Base-by-base conservation (phyloP, 2,888 invertebrate genomes). In the Ichneumoninae sp. region DNA sequence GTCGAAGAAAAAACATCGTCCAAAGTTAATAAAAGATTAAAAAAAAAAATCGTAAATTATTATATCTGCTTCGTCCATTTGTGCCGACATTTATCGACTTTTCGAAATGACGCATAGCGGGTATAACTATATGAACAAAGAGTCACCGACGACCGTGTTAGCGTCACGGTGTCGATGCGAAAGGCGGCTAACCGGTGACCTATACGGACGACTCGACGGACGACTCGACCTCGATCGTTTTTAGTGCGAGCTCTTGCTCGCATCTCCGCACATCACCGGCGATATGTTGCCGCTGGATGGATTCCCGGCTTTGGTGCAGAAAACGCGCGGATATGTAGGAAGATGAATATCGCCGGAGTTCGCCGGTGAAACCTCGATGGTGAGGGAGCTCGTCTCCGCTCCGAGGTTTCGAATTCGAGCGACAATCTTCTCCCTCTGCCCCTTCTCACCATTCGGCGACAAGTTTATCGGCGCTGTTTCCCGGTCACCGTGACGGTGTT, bases 211-310 rank as follows among this genome's bases (percentile, higher is more conserved):
- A 85, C 44, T 44, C 81, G 88, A 89, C 87, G 86, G 88, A 88
- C 87, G 83, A 85, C 86, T 90, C 91, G 93, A 92, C 93, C 93
- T 92, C 92, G 88, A 93, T 93, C 90, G 92, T 93, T 93, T 93
- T 92, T 92, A 92, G 91, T 89, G 90, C 91, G 82, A 87, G 83
- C 81, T 78, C 85, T 87, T 78, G 70, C 68, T 81, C 71, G 76
- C 36, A 65, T 19, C 60, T 54, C 66, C 78, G 69, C 76, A 80
- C 75, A 78, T 68, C 44, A 73, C 60, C 76, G 54, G 74, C 74
- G 44, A 52, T 66, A 71, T 75, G 68, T 70, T 81, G 77, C 68
- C 50, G 47, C 57, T 63, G 47, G n/a, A 66, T 63, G 47, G 36
- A 66, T 68, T 68, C 71, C 52, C 73, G 73, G 81, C 75, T 76